A percentile compares a stretch with the other conserved stretches of the same genome.
phyloP scores from a whole-genome alignment of 2,797 vertebrate genomes.

The Pygocentrus nattereri region DNA sequence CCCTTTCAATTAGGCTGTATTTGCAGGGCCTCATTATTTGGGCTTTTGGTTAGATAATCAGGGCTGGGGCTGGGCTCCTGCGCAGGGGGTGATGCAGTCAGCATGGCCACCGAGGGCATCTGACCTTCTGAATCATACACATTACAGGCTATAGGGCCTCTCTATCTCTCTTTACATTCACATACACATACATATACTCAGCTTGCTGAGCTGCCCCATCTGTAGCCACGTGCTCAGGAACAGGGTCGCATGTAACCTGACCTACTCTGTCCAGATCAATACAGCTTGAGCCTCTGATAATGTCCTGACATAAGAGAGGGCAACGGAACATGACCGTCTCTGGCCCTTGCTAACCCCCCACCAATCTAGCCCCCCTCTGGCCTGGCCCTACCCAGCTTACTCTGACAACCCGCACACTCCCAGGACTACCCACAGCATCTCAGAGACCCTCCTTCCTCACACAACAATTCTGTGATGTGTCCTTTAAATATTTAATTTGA shows the following conservation, averaged over 20 bases:
- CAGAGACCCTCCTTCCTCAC: constrained; percentile 28
- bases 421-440: constrained; percentile 30
- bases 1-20: constrained; percentile 99
- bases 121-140: constrained; percentile 83
- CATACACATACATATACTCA: constrained; percentile 16
- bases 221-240: constrained; percentile 65
- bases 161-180: constrained; percentile 37
- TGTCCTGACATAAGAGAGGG: constrained; percentile 92
- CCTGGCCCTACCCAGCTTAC: constrained; percentile 6
- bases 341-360: constrained; percentile 59
- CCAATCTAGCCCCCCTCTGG: constrained; percentile 11
- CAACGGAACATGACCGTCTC: constrained; percentile 82
- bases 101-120: constrained; percentile 79
- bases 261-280: constrained; percentile 88
- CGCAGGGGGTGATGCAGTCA: constrained; percentile 84
- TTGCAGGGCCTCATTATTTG: constrained; percentile 97
- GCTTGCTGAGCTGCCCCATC: constrained; percentile 39
- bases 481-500: constrained; percentile 70
- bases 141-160: constrained; percentile 62
- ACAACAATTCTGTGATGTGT: constrained; percentile 65
- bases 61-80: constrained; percentile 68
- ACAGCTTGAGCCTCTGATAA: constrained; percentile 91
- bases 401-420: constrained; percentile 42
- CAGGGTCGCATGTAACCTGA: constrained; percentile 86
- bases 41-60: constrained; percentile 94